These are phyloP conservation scores for Crotalus helleri DNA, from an alignment of 2,113 vertebrate genomes.

Conservation along the genomic window DNA sequence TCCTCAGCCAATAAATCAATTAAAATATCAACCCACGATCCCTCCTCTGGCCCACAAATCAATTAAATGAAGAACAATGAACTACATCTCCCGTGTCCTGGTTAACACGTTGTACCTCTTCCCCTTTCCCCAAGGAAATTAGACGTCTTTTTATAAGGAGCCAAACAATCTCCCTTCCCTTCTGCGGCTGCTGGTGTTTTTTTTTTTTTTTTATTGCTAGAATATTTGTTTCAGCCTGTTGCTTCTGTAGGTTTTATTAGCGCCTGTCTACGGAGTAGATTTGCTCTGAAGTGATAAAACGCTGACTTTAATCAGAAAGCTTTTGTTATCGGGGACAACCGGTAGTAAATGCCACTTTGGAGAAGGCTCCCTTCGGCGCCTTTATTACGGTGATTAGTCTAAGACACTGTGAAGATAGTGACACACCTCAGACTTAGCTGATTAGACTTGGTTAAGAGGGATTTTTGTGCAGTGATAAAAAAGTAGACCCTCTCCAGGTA, in stretches of 20 bases:
- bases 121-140: background rate
- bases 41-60: background rate
- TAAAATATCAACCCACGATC: background rate
- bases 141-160: slow-evolving; percentile 19
- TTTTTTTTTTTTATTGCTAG: slow-evolving; percentile 60
- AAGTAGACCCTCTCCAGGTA: background rate
- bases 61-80: background rate
- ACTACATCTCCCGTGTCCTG: background rate
- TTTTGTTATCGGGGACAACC: slow-evolving; percentile 49
- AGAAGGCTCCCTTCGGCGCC: slow-evolving; percentile 32
- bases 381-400: slow-evolving; percentile 58
- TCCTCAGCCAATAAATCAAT: background rate
- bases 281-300: slow-evolving; percentile 63
- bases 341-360: slow-evolving; percentile 58
- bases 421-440: slow-evolving; percentile 47
- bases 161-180: slow-evolving; percentile 55
- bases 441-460: slow-evolving; percentile 46
- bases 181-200: background rate
- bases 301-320: slow-evolving; percentile 58
- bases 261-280: slow-evolving; percentile 61
- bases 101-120: background rate
- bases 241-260: slow-evolving; percentile 65
- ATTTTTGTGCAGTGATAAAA: background rate
- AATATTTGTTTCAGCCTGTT: slow-evolving; percentile 60
- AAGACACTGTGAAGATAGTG: slow-evolving; percentile 34